Percentiles rank a stretch among this genome's conserved stretches.
Evolutionary conservation across 2,888 invertebrate species (phyloP).

Genomic region (Atherix ibis): DNA sequence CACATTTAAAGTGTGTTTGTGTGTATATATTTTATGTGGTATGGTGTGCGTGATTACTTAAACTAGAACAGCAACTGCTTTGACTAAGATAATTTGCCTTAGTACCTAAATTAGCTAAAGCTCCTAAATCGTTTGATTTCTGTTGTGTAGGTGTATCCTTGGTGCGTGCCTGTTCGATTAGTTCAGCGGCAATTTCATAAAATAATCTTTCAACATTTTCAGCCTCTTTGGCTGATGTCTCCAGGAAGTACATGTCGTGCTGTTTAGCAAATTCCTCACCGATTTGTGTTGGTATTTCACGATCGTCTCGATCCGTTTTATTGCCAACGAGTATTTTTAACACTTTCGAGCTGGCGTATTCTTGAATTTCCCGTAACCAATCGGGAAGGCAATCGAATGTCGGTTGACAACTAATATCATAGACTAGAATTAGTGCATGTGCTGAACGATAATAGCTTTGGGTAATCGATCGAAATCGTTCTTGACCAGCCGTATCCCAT

Average conservation of each 20-base stretch:
- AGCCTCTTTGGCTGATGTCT: slow-evolving; percentile 95
- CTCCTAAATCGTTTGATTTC: slow-evolving; percentile 9
- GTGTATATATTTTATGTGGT: no score
- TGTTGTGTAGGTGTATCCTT: slow-evolving; percentile 38
- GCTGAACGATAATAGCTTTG: slow-evolving; percentile 96
- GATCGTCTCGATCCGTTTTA: slow-evolving; percentile 91
- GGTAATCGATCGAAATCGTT: slow-evolving; percentile 90
- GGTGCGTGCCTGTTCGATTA: slow-evolving; percentile 82
- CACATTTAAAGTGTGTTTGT: no score
- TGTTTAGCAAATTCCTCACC: slow-evolving; percentile 92
- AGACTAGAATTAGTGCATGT: slow-evolving; percentile 90
- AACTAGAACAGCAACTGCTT: slow-evolving; percentile 15
- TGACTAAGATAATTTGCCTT: slow-evolving; percentile 15
- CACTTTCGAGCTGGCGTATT: slow-evolving; percentile 91
- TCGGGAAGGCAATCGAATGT: slow-evolving; percentile 95
- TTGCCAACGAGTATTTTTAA: slow-evolving; percentile 93
- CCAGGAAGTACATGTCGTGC: slow-evolving; percentile 94
- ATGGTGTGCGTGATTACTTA: no score
- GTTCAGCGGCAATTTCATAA: slow-evolving; percentile 88
- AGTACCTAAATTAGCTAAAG: slow-evolving; percentile 14
- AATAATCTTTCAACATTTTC: slow-evolving; percentile 95
- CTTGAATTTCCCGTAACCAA: slow-evolving; percentile 94
- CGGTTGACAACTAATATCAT: slow-evolving; percentile 94
- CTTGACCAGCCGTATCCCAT: slow-evolving; percentile 98
- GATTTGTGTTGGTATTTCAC: slow-evolving; percentile 79